These are phyloP conservation scores for Torymus aiolomorphi DNA, from an alignment of 2,888 invertebrate species.

Conservation along the genomic window DNA sequence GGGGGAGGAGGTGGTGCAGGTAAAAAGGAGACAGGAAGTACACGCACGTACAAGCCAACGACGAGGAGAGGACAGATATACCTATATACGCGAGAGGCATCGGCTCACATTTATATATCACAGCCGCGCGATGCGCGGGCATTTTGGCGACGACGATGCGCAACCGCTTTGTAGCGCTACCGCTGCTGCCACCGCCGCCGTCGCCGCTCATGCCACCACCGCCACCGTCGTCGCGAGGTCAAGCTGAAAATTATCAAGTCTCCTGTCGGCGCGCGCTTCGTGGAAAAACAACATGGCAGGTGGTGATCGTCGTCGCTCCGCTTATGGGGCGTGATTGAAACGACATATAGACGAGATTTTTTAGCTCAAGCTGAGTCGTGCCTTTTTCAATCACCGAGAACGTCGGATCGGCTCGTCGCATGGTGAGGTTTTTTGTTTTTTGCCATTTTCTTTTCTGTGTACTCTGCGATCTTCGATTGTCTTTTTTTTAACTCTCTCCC, in stretches of 20 bases:
- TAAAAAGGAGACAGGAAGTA: no score
- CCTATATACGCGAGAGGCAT: background rate
- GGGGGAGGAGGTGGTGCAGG: no score
- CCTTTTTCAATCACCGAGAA: slow-evolving; percentile 35
- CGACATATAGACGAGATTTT: no score
- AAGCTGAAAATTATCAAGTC: slow-evolving; percentile 47
- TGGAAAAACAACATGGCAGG: slow-evolving; percentile 57
- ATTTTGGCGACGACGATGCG: slow-evolving; percentile 36
- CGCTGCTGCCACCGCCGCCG: no score
- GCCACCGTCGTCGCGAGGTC: slow-evolving; percentile 8
- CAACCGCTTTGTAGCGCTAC: slow-evolving; percentile 27
- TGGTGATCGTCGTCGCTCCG: slow-evolving; percentile 34
- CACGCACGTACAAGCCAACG: background rate
- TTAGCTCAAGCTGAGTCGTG: slow-evolving; percentile 14
- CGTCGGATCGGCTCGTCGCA: slow-evolving; percentile 23
- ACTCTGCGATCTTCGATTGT: slow-evolving; percentile 30
- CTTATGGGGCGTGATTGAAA: slow-evolving; percentile 35
- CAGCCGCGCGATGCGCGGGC: slow-evolving; percentile 35
- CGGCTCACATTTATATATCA: background rate
- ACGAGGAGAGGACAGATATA: background rate
- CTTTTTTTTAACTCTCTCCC: slow-evolving; percentile 12
- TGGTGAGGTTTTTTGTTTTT: slow-evolving; percentile 37
- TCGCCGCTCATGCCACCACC: no score
- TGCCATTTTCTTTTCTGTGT: slow-evolving; percentile 11
- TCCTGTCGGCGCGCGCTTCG: slow-evolving; percentile 27